These are phyloP conservation scores for Cavia porcellus DNA, from an alignment of 2,113 vertebrate species.

Conservation along the genomic window DNA sequence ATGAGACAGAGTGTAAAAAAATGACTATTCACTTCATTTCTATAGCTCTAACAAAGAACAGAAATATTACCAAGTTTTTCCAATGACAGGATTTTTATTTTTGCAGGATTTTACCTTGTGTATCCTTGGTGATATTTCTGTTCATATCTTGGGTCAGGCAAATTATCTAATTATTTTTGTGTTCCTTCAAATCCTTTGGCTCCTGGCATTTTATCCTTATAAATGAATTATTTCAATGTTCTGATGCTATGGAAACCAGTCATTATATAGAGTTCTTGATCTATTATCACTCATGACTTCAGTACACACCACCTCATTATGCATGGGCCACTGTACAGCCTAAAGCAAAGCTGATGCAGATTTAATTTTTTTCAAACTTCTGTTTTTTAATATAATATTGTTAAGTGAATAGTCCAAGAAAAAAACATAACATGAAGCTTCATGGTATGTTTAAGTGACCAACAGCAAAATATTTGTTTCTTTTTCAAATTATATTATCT, in stretches of 20 bases:
- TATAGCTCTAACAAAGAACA: background rate
- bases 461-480: background rate
- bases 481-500: slow-evolving; percentile 5
- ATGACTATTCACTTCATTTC: background rate
- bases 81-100: background rate
- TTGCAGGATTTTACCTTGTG: background rate
- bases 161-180: slow-evolving; percentile 42
- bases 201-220: background rate
- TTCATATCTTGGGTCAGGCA: background rate
- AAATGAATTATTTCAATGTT: slow-evolving; percentile 12
- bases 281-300: background rate
- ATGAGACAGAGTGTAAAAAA: background rate
- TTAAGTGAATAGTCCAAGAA: background rate
- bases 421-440: slow-evolving; percentile 9
- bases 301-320: background rate
- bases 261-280: background rate
- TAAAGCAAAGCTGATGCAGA: background rate
- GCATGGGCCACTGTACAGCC: background rate
- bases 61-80: background rate
- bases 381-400: slow-evolving; percentile 29
- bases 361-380: slow-evolving; percentile 36
- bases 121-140: background rate
- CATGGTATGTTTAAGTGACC: background rate
- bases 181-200: slow-evolving; percentile 27
- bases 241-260: slow-evolving; percentile 22